Evolutionary conservation across 2,113 vertebrate species (phyloP).

Genomic region (Turdus rufiventris): DNA sequence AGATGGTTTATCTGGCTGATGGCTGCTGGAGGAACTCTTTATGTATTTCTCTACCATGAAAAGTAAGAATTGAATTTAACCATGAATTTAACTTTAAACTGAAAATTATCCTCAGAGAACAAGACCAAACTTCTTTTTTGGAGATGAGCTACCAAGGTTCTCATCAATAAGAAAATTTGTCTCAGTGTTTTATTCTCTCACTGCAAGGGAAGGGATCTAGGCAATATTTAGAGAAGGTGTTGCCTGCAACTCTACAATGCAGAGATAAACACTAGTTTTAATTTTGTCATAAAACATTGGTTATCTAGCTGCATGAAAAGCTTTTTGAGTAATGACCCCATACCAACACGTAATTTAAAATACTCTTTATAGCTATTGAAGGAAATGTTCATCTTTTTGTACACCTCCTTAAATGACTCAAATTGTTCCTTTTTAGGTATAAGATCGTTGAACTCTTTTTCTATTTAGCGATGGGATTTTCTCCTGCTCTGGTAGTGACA

Average conservation of each 20-base stretch:
- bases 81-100: slow-evolving; percentile 24
- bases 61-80: slow-evolving; percentile 86
- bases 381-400: background rate
- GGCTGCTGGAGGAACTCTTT: slow-evolving; percentile 93
- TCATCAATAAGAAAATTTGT: background rate
- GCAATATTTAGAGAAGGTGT: background rate
- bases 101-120: background rate
- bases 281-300: background rate
- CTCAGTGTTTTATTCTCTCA: background rate
- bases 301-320: background rate
- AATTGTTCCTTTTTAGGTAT: slow-evolving; percentile 75
- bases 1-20: slow-evolving; percentile 98
- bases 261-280: background rate
- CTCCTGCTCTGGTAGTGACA: slow-evolving; percentile 92
- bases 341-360: background rate
- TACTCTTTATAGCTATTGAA: background rate
- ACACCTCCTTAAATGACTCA: background rate
- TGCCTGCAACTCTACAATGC: background rate
- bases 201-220: background rate
- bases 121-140: background rate
- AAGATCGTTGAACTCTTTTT: slow-evolving; percentile 95
- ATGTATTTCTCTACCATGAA: slow-evolving; percentile 97
- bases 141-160: background rate
- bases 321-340: background rate
- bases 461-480: slow-evolving; percentile 96